Base-by-base conservation (phyloP, 2,888 invertebrate genomes). In the Pherbina coryleti region DNA sequence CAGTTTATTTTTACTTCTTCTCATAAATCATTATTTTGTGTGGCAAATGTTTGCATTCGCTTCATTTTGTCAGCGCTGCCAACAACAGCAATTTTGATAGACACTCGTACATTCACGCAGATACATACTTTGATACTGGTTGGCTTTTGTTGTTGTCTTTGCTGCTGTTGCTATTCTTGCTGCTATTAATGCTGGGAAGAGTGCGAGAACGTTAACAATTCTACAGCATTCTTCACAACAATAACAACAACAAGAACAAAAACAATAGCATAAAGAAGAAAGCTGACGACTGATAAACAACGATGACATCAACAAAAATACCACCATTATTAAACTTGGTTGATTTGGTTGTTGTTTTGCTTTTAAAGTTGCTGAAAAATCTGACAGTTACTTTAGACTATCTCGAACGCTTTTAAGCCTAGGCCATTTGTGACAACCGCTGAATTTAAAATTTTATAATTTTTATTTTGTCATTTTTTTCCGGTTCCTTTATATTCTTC, bases 11-110 rank as follows among this genome's bases (percentile, higher is more conserved):
- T 85, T 82, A 85, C 84, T 84, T 85, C 82, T 84, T 84, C 82
- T 83, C 85, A 85, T 86, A 86, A 86, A 86, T 86, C 85, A 86
- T 86, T 86, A 84, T 85, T 84, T 82, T 86, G 86, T 85, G 83
- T 84, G 83, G 84, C 82, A 82, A 86, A 84, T 86, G 84, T 86
- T 85, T 55, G 84, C 82, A 81, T 85, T 84, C 84, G 83, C 82
- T 74, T 44, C 44, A 67, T 57, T 22, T 28, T 53, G 53, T 55
- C 22, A 55, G n/a, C 19, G 19, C 64, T 31, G 31, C 34, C 64
- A 64, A n/a, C 64, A 64, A 64, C 64, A 64, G 28, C 64, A 31
- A 7, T 31, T 17, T 44, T 25, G 7, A 67, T 28, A 67, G 49
- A 67, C n/a, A n/a, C n/a, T n/a, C n/a, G n/a, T 67, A 67, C 49